These are phyloP conservation scores for Heliconius cydno DNA, from an alignment of 2,888 invertebrate genomes.

Conservation along the genomic window DNA sequence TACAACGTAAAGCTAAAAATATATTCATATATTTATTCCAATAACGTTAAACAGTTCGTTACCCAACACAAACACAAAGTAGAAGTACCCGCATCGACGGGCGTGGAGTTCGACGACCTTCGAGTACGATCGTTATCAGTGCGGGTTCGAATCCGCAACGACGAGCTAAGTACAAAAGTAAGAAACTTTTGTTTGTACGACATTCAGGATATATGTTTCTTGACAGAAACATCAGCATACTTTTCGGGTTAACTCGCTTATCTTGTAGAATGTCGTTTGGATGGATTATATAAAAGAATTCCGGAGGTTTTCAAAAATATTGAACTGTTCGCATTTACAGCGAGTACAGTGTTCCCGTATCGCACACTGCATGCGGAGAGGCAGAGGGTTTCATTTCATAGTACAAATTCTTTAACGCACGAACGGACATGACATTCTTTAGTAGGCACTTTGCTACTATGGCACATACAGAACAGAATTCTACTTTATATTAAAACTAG, in stretches of 20 bases:
- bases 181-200: neutral
- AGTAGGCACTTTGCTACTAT: too few relatives aligned
- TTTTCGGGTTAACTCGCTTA: too few relatives aligned
- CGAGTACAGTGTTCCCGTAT: neutral
- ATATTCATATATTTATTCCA: neutral
- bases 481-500: neutral
- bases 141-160: constrained; percentile 31
- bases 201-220: neutral
- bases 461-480: too few relatives aligned
- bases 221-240: too few relatives aligned
- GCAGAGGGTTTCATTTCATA: neutral
- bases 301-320: neutral
- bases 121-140: constrained; percentile 23
- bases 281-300: neutral
- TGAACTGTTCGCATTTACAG: neutral
- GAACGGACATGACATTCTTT: neutral
- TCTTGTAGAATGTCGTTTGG: neutral
- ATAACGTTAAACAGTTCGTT: neutral
- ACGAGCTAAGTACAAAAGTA: constrained; percentile 14
- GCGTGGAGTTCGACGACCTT: constrained; percentile 20
- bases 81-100: constrained; percentile 32
- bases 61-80: neutral
- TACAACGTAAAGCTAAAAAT: too few relatives aligned
- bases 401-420: neutral
- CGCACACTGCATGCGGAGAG: neutral